Conservation (phyloP, 2,797 vertebrate species). For the Typhlichthys subterraneus region DNA sequence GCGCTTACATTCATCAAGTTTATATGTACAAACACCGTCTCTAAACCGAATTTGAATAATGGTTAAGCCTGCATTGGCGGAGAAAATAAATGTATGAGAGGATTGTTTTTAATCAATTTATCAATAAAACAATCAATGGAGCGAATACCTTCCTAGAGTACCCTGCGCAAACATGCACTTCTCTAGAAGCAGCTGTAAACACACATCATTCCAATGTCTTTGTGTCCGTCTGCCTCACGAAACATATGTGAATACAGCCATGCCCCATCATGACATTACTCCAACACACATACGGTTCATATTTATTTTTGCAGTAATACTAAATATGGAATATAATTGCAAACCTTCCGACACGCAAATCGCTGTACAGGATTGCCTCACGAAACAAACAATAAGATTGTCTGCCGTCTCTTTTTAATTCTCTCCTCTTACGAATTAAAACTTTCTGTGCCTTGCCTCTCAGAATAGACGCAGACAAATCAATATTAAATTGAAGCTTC, state of each 20-base stretch:
- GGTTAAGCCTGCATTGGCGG: constrained; percentile 5
- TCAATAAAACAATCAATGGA: too few relatives aligned
- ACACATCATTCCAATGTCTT: constrained; percentile 23
- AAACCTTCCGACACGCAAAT: background rate
- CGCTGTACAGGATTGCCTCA: too few relatives aligned
- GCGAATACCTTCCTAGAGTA: too few relatives aligned
- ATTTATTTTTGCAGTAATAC: too few relatives aligned
- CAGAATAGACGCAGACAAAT: too few relatives aligned
- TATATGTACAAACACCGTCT: background rate
- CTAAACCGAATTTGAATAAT: background rate
- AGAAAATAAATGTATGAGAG: background rate
- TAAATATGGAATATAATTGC: background rate
- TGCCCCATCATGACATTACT: constrained; percentile 36
- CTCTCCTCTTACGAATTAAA: too few relatives aligned
- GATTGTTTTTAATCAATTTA: too few relatives aligned
- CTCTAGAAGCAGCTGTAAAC: constrained; percentile 39
- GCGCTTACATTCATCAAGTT: constrained; percentile 15
- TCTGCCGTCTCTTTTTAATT: constrained; percentile 22
- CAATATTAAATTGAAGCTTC: too few relatives aligned
- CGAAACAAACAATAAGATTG: constrained; percentile 15
- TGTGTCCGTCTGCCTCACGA: constrained; percentile 48
- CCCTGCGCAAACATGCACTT: constrained; percentile 21
- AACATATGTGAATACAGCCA: constrained; percentile 60
- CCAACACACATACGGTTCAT: too few relatives aligned
- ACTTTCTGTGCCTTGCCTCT: too few relatives aligned